Percentiles rank a stretch among this genome's conserved stretches.
These are phyloP conservation scores for Percina caprodes DNA, from an alignment of 2,113 vertebrate genomes.

Conservation along the genomic window DNA sequence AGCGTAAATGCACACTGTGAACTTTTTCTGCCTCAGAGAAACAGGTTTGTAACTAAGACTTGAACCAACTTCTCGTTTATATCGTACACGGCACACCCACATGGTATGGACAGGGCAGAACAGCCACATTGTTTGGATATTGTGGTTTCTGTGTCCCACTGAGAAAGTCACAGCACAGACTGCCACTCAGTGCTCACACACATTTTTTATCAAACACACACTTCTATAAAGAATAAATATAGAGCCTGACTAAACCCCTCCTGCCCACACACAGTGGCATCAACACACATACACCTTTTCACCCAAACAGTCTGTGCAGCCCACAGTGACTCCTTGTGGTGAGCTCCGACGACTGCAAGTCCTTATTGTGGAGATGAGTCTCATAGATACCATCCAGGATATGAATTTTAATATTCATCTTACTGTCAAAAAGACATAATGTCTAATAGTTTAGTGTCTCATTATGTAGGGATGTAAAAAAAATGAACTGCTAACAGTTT, in stretches of 20 bases:
- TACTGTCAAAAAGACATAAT: background rate
- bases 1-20: background rate
- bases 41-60: constrained; percentile 11
- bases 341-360: constrained; percentile 31
- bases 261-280: constrained; percentile 55
- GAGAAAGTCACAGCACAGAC: constrained; percentile 69
- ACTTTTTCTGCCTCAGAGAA: background rate
- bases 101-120: constrained; percentile 41
- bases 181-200: constrained; percentile 31
- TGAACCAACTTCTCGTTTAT: constrained; percentile 19
- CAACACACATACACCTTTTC: constrained; percentile 22
- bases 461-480: background rate
- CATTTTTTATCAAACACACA: constrained; percentile 33
- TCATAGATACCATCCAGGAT: background rate
- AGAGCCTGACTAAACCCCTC: constrained; percentile 65
- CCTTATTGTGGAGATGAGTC: background rate
- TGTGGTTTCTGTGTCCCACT: constrained; percentile 57
- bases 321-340: constrained; percentile 74
- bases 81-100: constrained; percentile 47
- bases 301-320: constrained; percentile 26
- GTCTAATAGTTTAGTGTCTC: background rate
- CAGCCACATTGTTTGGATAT: constrained; percentile 42
- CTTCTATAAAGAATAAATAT: constrained; percentile 59
- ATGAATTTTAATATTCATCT: background rate
- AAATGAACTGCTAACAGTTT: background rate